Evolutionary conservation across 53 echinoderm and acorn worm species (phyloP), one percentile per base, ranked within the genome.

Genomic region (Patiria pectinifera): DNA sequence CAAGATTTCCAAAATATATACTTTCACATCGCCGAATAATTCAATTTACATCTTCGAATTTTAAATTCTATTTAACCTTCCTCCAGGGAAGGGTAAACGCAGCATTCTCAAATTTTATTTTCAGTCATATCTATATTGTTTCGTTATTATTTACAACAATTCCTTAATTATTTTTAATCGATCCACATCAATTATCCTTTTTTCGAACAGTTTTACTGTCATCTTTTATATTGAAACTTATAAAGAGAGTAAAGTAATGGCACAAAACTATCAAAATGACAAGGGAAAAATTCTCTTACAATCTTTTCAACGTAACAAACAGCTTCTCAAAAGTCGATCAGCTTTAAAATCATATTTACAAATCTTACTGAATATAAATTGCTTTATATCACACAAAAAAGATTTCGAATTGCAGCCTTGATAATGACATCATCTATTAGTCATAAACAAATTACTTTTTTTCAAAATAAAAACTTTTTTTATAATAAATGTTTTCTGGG

Each of bases 21-120:
- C 59, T 72, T 71, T 9, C 4, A 75, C 15, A 76, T 58, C 19
- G 3, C 8, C 23, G 12, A 47, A 0, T 75, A 72, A 24, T 58
- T 14, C 53, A 43, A 87, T 75, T 24, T 87, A 76, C 69, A 85
- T 85, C 85, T 71, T 47, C 71, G 69, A 48, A 70, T 46, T 66
- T 85, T 21, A 45, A 70, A 48, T 63, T 63, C 69, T 87, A 49
- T 80, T 46, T n/a, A 76, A 43, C 78, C 89, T 89, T 89, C 89
- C 89, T 18, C 89, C 89, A 18, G 89, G 89, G 79, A 89, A 66
- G 89, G 62, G 62, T 19, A 19, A 35, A 35, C 25, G 76, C 76
- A 76, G 76, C 76, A 76, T 76, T 76, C 76, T 25, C 44, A 25
- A 25, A 1, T 14, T 16, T 66, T 18, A 15, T 76, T 76, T 76